These are phyloP conservation scores for Tetragnatha versicolor DNA, from an alignment of 1,140 invertebrate species.

Conservation along the genomic window DNA sequence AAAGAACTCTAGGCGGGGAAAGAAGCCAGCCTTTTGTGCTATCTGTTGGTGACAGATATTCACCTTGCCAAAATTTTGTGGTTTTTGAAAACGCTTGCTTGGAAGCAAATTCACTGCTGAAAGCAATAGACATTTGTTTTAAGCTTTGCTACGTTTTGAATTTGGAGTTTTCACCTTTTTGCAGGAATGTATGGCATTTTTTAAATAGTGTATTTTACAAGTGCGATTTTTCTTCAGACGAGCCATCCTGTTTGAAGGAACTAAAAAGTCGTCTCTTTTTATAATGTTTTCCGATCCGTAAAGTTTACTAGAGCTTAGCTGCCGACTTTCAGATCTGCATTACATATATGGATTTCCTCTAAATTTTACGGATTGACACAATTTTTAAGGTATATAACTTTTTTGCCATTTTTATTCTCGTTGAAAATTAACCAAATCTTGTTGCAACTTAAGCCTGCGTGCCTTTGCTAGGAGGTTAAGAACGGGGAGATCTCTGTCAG, in stretches of 20 bases:
- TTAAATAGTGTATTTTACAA: neutral
- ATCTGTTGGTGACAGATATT: neutral
- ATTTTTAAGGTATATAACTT: neutral
- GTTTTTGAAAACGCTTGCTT: neutral
- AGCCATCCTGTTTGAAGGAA: neutral
- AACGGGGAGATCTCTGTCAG: too few relatives aligned
- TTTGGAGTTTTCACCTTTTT: neutral
- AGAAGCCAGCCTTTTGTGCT: neutral
- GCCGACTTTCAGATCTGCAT: neutral
- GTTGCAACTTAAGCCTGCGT: too few relatives aligned
- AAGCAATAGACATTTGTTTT: neutral
- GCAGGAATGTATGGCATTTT: conserved; percentile 10
- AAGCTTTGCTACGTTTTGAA: neutral
- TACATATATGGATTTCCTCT: neutral
- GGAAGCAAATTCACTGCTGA: neutral
- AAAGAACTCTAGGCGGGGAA: neutral
- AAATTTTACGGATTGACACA: neutral
- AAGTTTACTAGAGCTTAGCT: neutral
- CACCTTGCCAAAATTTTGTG: neutral
- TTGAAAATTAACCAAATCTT: too few relatives aligned
- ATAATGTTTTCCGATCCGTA: neutral
- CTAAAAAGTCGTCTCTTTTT: neutral
- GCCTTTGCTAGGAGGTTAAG: too few relatives aligned
- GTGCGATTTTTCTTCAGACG: neutral
- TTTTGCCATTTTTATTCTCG: too few relatives aligned